Evolutionary conservation across 2,888 invertebrate genomes (phyloP), one percentile per base, ranked within the genome.

Genomic region (Odontocolon sp.): DNA sequence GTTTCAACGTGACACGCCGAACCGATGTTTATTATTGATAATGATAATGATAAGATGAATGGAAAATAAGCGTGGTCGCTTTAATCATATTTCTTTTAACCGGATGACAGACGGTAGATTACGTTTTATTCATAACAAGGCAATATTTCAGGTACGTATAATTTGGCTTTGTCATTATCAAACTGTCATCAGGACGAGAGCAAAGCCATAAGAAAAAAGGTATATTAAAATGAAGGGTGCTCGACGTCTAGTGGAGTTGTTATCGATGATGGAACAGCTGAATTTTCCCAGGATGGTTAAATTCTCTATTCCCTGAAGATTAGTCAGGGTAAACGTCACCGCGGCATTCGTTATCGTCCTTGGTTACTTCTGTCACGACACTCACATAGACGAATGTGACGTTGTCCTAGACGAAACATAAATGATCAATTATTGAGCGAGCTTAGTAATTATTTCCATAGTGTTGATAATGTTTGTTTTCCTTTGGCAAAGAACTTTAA

Each of bases 231-330:
- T 54, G 28, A 42, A 66, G 23, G 28, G 18, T 38, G 3, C 38
- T n/a, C 36, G 57, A 59, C 18, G 31, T 6, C 11, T 11, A 8
- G 47, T 50, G 6, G 11, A 11, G 38, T 47, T 23, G 26, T 59
- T 68, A 59, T 50, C 57, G 57, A 59, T 23, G 45, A 26, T 26
- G 33, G 31, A 50, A 68, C 68, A 57, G 68, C 57, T 68, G 57
- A 50, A 50, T 36, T 18, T 57, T 57, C 57, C 57, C 50, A 38
- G 23, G 57, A 11, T 33, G 2, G 21, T 14, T 14, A 23, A 26
- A 26, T 18, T 16, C 6, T 11, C 21, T 50, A 59, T 59, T 68
- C 16, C 57, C 57, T 21, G 50, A 50, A 38, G 68, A 47, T 36
- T 18, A 8, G 3, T 2, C 28, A 47, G 26, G 23, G 36, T 57